These are phyloP conservation scores for Microcebus lehilahytsara DNA, from an alignment of 2,113 vertebrate species.

Conservation along the genomic window DNA sequence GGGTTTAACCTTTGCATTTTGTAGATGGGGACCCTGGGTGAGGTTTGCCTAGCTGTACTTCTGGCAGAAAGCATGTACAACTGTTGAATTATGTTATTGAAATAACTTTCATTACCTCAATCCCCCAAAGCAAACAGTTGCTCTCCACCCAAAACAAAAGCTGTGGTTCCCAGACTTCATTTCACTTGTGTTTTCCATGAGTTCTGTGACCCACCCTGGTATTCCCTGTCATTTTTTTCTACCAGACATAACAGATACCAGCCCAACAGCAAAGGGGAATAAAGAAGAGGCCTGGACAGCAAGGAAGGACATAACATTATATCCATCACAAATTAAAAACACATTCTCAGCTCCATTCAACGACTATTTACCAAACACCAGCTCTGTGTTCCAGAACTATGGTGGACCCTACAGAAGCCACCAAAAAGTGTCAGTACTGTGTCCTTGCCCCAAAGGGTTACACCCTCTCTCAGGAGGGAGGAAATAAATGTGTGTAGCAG, in stretches of 20 bases:
- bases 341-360: constrained; percentile 35
- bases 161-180: constrained; percentile 68
- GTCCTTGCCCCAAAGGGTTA: background rate
- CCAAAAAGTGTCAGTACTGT: background rate
- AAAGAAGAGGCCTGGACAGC: constrained; percentile 60
- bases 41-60: constrained; percentile 54
- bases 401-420: background rate
- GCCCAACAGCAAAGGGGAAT: constrained; percentile 62
- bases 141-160: constrained; percentile 79
- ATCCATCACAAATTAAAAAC: constrained; percentile 69
- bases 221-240: constrained; percentile 73
- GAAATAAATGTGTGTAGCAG: background rate
- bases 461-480: background rate
- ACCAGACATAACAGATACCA: constrained; percentile 78
- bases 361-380: constrained; percentile 28
- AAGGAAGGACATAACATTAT: constrained; percentile 32
- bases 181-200: constrained; percentile 72
- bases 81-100: constrained; percentile 77
- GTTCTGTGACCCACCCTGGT: constrained; percentile 74
- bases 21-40: constrained; percentile 60
- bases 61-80: constrained; percentile 63
- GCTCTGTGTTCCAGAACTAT: background rate
- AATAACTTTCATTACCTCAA: constrained; percentile 82
- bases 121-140: constrained; percentile 76
- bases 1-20: constrained; percentile 36